Evolutionary conservation across 2,797 vertebrate species (phyloP), one percentile per base, ranked within the genome.

Genomic region (Pteronotus mesoamericanus): DNA sequence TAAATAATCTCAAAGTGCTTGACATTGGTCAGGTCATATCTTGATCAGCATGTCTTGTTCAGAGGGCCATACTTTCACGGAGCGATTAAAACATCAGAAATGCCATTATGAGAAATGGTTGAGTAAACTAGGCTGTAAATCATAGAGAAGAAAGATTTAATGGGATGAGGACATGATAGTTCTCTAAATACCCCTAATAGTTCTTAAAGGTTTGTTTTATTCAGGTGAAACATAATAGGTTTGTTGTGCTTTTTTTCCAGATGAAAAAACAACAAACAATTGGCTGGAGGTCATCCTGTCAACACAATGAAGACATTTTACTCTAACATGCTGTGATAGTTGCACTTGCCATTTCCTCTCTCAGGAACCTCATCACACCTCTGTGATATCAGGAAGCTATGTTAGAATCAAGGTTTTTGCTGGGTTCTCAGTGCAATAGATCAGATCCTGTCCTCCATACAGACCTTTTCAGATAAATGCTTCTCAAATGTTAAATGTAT

Each of bases 111-210:
- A 92, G 59, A 79, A 94, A 87, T 0, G 3, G 42, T 1, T 37
- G 18, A 59, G 29, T 87, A 79, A 93, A 90, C 85, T 80, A 61
- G 12, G 9, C 26, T 94, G 46, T 68, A 93, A 89, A 94, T 89
- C 86, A 51, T 42, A 66, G 57, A 89, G 74, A 86, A 96, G 79
- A 89, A 95, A 97, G 42, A 94, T 71, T 93, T 94, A 94, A 83
- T 24, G 26, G 39, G 26, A 86, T 57, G 18, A 75, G 32, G 91
- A 88, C 42, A 87, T 51, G 34, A 89, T 14, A 84, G n/a, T 89
- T 90, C 57, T 80, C 66, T 68, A 90, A 89, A 85, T 85, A 95
- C 55, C n/a, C n/a, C n/a, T n/a, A n/a, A n/a, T n/a, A n/a, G n/a
- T n/a, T n/a, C n/a, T 68, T 88, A 55, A 91, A 94, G 34, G 46